These are phyloP conservation scores for Ichneumon xanthorius DNA, from an alignment of 2,888 invertebrate genomes.

Conservation along the genomic window DNA sequence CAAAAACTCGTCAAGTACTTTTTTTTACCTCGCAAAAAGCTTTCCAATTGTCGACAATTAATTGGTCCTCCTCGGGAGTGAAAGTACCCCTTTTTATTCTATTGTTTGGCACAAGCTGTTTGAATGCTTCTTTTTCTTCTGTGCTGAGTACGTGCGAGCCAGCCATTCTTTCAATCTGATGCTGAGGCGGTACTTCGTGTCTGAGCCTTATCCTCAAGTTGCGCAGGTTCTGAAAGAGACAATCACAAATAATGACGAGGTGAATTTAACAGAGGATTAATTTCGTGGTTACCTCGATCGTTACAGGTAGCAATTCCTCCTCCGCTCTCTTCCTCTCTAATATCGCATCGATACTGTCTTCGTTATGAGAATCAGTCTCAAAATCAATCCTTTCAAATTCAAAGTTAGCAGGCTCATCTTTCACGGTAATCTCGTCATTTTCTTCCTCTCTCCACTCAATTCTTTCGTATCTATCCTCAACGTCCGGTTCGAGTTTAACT, in stretches of 20 bases:
- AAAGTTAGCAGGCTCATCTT: background rate
- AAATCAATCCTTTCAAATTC: background rate
- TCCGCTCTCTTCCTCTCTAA: constrained; percentile 22
- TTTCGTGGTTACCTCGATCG: background rate
- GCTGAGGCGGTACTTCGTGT: constrained; percentile 74
- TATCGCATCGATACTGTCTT: constrained; percentile 3
- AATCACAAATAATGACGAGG: background rate
- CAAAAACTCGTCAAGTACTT: background rate
- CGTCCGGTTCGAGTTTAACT: constrained; percentile 10
- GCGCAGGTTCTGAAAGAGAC: constrained; percentile 66
- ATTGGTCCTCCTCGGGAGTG: constrained; percentile 71
- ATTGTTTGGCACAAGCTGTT: constrained; percentile 38
- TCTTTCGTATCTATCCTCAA: background rate
- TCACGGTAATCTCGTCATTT: background rate
- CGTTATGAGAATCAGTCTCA: background rate
- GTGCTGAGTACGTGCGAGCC: constrained; percentile 71
- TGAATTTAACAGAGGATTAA: background rate
- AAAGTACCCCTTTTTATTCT: constrained; percentile 72
- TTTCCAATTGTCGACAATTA: constrained; percentile 75
- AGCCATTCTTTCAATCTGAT: constrained; percentile 72
- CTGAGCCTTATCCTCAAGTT: constrained; percentile 64
- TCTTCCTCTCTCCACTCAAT: background rate
- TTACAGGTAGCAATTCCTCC: background rate
- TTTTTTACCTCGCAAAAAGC: constrained; percentile 75
- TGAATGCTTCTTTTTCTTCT: constrained; percentile 68